These are phyloP conservation scores for Hippocampus abdominalis DNA, from an alignment of 2,113 vertebrate species.

Conservation along the genomic window DNA sequence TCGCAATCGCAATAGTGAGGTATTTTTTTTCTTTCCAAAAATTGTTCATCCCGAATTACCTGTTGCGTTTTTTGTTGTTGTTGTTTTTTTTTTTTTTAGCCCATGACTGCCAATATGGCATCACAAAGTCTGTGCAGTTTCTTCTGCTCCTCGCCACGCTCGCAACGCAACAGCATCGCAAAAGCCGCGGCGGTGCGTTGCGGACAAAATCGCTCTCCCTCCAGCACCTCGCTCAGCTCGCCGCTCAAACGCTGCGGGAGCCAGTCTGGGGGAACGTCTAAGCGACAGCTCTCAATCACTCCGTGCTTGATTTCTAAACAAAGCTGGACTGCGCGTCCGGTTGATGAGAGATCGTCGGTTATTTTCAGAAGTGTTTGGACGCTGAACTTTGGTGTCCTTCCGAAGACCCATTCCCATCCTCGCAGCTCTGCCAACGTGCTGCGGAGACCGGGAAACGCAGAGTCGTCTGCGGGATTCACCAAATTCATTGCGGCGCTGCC, in stretches of 20 bases:
- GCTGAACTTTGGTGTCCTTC: conserved; percentile 86
- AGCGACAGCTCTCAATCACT: conserved; percentile 72
- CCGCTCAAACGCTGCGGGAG: conserved; percentile 67
- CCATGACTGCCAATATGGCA: conserved; percentile 78
- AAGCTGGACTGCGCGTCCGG: conserved; percentile 35
- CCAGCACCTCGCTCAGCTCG: conserved; percentile 68
- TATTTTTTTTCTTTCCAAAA: no score
- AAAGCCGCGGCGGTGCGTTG: conserved; percentile 40
- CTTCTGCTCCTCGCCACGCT: conserved; percentile 38
- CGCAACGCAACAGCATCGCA: conserved; percentile 54
- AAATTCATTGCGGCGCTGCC: conserved; percentile 47
- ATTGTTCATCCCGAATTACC: no score
- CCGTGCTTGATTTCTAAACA: conserved; percentile 81
- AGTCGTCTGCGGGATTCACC: conserved; percentile 81
- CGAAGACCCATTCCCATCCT: conserved; percentile 91
- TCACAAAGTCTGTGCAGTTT: conserved; percentile 74
- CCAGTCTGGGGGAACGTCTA: conserved; percentile 76
- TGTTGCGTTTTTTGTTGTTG: no score
- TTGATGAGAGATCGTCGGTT: neutral
- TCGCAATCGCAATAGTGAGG: no score
- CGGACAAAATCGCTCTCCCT: conserved; percentile 81
- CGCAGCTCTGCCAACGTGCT: conserved; percentile 73
- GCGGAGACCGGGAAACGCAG: conserved; percentile 76
- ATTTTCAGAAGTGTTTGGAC: conserved; percentile 72
- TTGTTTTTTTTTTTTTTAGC: conserved; percentile 19